phyloP scores from a whole-genome alignment of 1,140 invertebrate genomes.

The Drosophila lowei region DNA sequence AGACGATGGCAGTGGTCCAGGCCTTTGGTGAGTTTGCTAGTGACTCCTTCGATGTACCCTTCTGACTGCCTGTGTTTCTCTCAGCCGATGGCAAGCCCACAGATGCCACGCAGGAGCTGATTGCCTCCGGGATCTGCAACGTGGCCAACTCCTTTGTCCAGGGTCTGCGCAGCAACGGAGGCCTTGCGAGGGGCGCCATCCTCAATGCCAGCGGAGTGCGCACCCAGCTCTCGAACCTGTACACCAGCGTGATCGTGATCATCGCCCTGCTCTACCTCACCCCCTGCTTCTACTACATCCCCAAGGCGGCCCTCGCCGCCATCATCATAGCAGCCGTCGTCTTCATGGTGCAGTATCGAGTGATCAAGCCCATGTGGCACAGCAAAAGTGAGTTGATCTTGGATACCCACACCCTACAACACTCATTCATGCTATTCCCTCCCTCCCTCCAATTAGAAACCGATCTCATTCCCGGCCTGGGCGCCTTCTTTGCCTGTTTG shows the following conservation, averaged over 20 bases:
- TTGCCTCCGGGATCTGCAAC: slow-evolving; percentile 92
- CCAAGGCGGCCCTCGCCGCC: slow-evolving; percentile 89
- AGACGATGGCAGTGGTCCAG: slow-evolving; percentile 93
- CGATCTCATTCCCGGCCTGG: slow-evolving; percentile 92
- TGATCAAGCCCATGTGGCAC: slow-evolving; percentile 92
- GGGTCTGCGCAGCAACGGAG: slow-evolving; percentile 93
- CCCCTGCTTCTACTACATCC: slow-evolving; percentile 92
- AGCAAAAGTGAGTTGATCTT: slow-evolving; percentile 88
- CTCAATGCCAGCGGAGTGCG: slow-evolving; percentile 94
- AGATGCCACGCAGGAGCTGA: slow-evolving; percentile 93
- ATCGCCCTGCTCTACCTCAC: slow-evolving; percentile 89
- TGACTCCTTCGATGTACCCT: neutral
- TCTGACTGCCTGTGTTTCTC: neutral
- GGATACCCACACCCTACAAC: slow-evolving; percentile 84
- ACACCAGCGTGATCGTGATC: slow-evolving; percentile 88
- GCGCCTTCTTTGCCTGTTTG: slow-evolving; percentile 93
- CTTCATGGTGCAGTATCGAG: slow-evolving; percentile 92
- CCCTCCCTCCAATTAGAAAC: slow-evolving; percentile 86
- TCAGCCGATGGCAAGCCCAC: slow-evolving; percentile 89
- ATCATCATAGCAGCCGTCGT: slow-evolving; percentile 94
- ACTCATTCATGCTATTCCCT: neutral
- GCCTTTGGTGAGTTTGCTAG: slow-evolving; percentile 84
- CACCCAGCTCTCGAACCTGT: slow-evolving; percentile 92
- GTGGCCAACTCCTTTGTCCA: slow-evolving; percentile 94
- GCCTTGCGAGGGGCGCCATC: slow-evolving; percentile 92